Evolutionary conservation across 2,113 vertebrate species (phyloP), one percentile per base, ranked within the genome.

Genomic region (Pionites leucogaster): DNA sequence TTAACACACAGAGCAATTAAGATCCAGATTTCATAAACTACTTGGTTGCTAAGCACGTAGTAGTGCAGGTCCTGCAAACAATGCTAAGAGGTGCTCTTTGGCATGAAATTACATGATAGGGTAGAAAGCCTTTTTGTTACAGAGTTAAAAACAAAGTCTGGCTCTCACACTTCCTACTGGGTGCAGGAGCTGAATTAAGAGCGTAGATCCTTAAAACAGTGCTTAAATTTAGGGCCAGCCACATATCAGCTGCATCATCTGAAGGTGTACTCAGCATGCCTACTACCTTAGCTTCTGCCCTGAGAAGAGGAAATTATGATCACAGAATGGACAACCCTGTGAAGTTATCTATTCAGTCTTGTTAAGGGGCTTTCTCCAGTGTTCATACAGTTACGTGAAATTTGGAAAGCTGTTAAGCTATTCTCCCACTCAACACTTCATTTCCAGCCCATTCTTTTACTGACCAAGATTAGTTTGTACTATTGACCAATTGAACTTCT

Each of bases 301-400:
- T 33, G 12, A 20, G 42, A 75, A 17, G 18, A 33, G 25, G 47
- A 39, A 46, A 33, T 35, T 37, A 19, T 24, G 31, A 8, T 13
- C 17, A 2, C 1, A 2, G 2, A 7, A 7, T 3, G 47, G 53
- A 4, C 28, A 33, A 14, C 12, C 1, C 4, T 20, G 15, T 6
- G 42, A 80, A 50, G 19, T 77, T n/a, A 0, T 37, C 39, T 42
- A 15, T 89, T 59, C 50, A 42, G 46, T 5, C 25, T 62, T 78
- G 5, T 70, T 59, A 53, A 67, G 29, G 16, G 17, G 4, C 39
- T 76, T 85, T 44, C 71, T 47, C 27, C 11, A 1, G 4, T 28
- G 14, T 23, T 47, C 33, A 17, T 28, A 1, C 2, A 37, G 2
- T n/a, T 44, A 10, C 11, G 31, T 44, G 82, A 31, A 37, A 41